Conservation (phyloP, 2,888 invertebrate species). For the Drosophila affinis region DNA sequence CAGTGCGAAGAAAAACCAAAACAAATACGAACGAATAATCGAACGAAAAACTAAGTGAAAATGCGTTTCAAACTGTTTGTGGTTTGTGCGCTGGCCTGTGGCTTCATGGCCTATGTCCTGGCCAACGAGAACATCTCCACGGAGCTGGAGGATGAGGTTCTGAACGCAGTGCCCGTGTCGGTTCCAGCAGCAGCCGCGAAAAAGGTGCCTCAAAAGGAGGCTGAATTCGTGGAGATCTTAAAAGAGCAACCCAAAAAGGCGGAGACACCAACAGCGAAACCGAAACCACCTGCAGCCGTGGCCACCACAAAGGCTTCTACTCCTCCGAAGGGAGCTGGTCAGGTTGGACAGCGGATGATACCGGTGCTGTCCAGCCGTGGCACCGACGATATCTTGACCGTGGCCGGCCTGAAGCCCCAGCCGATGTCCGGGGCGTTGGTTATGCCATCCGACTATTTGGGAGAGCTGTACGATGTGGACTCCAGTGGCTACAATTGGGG, state of each 20-base stretch:
- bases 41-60: conserved; percentile 44
- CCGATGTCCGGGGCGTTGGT: conserved; percentile 73
- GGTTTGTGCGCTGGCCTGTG: conserved; percentile 74
- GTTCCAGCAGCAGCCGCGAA: conserved; percentile 23
- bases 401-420: conserved; percentile 67
- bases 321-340: neutral
- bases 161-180: conserved; percentile 35
- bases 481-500: conserved; percentile 80
- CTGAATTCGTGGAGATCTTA: conserved; percentile 66
- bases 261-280: conserved; percentile 18
- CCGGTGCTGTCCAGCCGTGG: conserved; percentile 59
- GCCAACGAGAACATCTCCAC: conserved; percentile 77
- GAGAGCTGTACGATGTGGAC: conserved; percentile 79
- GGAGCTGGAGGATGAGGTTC: conserved; percentile 67
- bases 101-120: conserved; percentile 68
- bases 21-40: conserved; percentile 26
- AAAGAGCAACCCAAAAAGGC: conserved; percentile 40
- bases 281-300: conserved; percentile 9
- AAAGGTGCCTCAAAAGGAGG: conserved; percentile 46
- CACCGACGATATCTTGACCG: conserved; percentile 69
- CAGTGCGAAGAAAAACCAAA: conserved; percentile 15
- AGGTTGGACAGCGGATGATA: conserved; percentile 33
- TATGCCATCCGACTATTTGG: conserved; percentile 75
- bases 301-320: neutral
- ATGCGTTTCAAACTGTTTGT: conserved; percentile 80